Base-by-base conservation (phyloP, 2,888 invertebrate species). In the Tetanocera ferruginea region DNA sequence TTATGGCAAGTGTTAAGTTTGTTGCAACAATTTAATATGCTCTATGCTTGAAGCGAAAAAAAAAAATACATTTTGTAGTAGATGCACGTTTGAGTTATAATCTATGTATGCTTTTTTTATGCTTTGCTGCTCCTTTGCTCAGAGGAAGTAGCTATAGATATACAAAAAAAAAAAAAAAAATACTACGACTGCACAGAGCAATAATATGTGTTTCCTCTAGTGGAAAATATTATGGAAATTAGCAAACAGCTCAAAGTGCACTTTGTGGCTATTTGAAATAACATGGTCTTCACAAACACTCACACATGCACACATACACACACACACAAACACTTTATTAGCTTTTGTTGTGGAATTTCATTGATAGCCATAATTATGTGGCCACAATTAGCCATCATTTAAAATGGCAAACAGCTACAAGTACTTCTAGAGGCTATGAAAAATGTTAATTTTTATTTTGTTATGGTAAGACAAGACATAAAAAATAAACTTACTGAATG, bases 11-110 rank as follows among this genome's bases (percentile, higher is more conserved):
- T 74, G 73, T 51, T 31, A 64, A 64, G 64, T 64, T 64, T 75
- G 67, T 55, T 75, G 75, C 75, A 66, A 75, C 23, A 34, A 67
- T 75, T 75, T 67, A 66, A 75, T 66, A 66, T 66, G 23, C 37
- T 72, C 25, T 74, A 49, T 37, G 62, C n/a, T 17, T 51, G 51
- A 52, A 70, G 60, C 25, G 19, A 57, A 57, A 57, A 28, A 52
- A 69, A 67, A 19, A 43, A 37, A 37, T 11, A 43, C 9, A 51
- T 23, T 69, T 69, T n/a, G 43, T 43, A 74, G 62, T 25, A 62
- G 25, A 74, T 64, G 62, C 17, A 73, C 62, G 72, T 57, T 52
- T 52, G 23, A 66, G 51, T 25, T 43, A 11, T 6, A 3, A 19
- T 23, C 23, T 37, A 72, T 31, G 34, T 4, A 25, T 23, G 57